A percentile compares a stretch with the other conserved stretches of the same genome.
Evolutionary conservation across 1,140 invertebrate species (phyloP).

Genomic region (Panagrolaimus sp.): DNA sequence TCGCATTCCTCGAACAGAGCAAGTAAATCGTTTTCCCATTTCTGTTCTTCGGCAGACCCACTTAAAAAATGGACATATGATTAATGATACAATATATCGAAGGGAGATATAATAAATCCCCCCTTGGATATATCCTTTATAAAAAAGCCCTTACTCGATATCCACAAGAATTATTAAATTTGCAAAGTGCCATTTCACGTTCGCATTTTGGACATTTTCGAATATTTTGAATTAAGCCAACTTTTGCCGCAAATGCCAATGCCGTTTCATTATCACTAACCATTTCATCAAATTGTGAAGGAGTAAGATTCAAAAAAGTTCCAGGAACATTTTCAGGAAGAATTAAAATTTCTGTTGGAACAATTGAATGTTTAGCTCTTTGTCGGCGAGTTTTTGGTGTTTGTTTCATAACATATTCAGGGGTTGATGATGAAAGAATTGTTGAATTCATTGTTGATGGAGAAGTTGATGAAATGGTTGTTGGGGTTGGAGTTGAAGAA

Average conservation of each 20-base stretch:
- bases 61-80: background rate
- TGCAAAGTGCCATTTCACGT: background rate
- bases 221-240: conserved; percentile 7
- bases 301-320: background rate
- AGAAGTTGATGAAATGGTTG: no score
- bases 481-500: no score
- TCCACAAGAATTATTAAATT: conserved; percentile 16
- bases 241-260: background rate
- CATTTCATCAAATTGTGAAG: background rate
- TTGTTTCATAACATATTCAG: no score
- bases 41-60: conserved; percentile 2
- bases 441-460: no score
- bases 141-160: background rate
- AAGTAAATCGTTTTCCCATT: background rate
- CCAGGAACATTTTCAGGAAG: background rate
- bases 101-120: no score
- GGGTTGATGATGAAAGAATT: no score
- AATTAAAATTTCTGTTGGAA: background rate
- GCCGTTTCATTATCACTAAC: conserved; percentile 11
- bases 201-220: conserved; percentile 11
- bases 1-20: conserved; percentile 1
- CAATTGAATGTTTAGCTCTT: conserved; percentile 1
- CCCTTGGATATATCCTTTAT: background rate
- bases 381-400: background rate
- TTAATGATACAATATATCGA: no score